Evolutionary conservation across 2,797 vertebrate species (phyloP).

Genomic region (Rhinophrynus dorsalis): DNA sequence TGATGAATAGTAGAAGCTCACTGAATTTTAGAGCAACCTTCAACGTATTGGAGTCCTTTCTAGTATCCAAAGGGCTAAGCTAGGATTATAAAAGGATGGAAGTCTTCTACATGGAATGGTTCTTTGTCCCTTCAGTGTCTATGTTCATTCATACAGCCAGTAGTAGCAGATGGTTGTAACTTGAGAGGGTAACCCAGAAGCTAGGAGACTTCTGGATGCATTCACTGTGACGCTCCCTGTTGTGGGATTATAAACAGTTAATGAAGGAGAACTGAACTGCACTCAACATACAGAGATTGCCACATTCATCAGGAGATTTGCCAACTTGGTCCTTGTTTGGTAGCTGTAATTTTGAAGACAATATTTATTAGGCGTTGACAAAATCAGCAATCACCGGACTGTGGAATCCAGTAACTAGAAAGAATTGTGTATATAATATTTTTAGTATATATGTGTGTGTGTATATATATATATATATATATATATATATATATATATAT

Average conservation of each 20-base stretch:
- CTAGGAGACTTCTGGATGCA: slow-evolving; percentile 36
- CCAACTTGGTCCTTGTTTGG: slow-evolving; percentile 13
- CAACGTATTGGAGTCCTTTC: too few relatives aligned
- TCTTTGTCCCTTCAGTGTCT: slow-evolving; percentile 27
- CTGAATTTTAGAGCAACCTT: too few relatives aligned
- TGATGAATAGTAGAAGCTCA: too few relatives aligned
- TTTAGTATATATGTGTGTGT: too few relatives aligned
- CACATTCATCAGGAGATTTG: slow-evolving; percentile 32
- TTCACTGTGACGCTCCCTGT: slow-evolving; percentile 45
- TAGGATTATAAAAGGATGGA: slow-evolving; percentile 16
- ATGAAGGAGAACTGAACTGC: slow-evolving; percentile 45
- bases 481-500: too few relatives aligned
- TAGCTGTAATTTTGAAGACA: neutral
- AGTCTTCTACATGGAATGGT: slow-evolving; percentile 22
- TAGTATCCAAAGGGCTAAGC: too few relatives aligned
- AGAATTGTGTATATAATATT: too few relatives aligned
- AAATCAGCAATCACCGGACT: too few relatives aligned
- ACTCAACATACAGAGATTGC: slow-evolving; percentile 31
- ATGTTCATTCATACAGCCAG: slow-evolving; percentile 34
- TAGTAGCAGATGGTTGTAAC: slow-evolving; percentile 44
- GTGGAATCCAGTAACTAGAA: too few relatives aligned
- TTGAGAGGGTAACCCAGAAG: slow-evolving; percentile 34
- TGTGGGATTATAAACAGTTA: slow-evolving; percentile 51
- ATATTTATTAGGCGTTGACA: neutral
- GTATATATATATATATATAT: too few relatives aligned